A percentile compares a stretch with the other conserved stretches of the same genome.
Evolutionary conservation across 2,888 invertebrate genomes (phyloP).

Genomic region (Machimus rusticus): DNA sequence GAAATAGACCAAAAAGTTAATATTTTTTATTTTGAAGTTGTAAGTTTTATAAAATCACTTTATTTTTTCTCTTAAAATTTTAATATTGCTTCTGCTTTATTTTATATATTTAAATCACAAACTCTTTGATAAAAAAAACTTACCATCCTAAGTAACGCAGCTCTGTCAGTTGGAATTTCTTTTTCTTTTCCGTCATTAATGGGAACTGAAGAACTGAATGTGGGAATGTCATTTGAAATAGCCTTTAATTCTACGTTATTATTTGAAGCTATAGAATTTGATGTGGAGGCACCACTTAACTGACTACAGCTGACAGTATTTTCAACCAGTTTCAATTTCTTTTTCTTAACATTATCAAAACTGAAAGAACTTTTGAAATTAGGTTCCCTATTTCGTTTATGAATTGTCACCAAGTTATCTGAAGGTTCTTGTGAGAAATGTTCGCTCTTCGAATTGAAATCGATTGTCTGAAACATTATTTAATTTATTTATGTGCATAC

Average conservation of each 20-base stretch:
- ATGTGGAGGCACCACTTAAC: background rate
- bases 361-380: background rate
- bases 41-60: too few relatives aligned
- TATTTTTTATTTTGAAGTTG: too few relatives aligned
- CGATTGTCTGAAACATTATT: background rate
- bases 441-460: constrained; percentile 18
- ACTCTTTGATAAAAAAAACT: constrained; percentile 8
- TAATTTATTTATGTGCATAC: background rate
- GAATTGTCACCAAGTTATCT: constrained; percentile 64
- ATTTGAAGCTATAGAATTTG: background rate
- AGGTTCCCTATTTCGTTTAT: constrained; percentile 65
- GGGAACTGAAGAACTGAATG: background rate
- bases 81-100: too few relatives aligned
- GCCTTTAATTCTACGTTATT: constrained; percentile 40
- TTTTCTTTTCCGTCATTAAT: constrained; percentile 47
- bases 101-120: too few relatives aligned
- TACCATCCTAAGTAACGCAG: constrained; percentile 67
- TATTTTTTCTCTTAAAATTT: too few relatives aligned
- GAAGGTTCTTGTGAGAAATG: background rate
- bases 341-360: constrained; percentile 60
- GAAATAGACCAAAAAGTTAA: too few relatives aligned
- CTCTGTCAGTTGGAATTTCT: constrained; percentile 50
- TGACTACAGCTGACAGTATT: background rate
- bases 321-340: constrained; percentile 67
- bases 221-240: constrained; percentile 57